phyloP scores from a whole-genome alignment of 2,797 vertebrate species.

The Spizella passerina region DNA sequence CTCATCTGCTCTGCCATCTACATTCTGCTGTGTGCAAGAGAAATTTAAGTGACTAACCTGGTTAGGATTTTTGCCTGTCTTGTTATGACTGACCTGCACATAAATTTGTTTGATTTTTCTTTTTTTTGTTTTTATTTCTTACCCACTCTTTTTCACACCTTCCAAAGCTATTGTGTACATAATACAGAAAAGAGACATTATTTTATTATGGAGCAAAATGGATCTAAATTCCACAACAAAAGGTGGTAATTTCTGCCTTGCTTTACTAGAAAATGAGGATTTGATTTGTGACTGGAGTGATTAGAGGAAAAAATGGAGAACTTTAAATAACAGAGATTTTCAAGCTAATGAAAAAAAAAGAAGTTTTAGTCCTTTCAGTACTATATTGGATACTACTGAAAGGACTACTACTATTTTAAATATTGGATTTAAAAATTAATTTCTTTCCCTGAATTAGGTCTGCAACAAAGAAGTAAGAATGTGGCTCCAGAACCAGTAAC shows the following conservation, averaged over 20 bases:
- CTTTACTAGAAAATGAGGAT: background rate
- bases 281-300: background rate
- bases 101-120: background rate
- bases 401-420: background rate
- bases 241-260: fast-evolving
- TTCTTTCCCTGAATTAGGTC: background rate
- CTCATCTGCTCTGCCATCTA: background rate
- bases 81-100: background rate
- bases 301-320: background rate
- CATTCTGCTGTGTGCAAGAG: background rate
- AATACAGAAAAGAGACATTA: background rate
- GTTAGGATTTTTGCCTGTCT: background rate
- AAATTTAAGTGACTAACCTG: background rate
- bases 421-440: background rate
- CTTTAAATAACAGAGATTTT: background rate
- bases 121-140: background rate
- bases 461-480: background rate
- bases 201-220: background rate
- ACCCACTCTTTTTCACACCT: fast-evolving
- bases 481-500: background rate
- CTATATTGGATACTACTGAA: background rate
- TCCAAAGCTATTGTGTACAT: background rate
- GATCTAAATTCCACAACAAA: background rate
- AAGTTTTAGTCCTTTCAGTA: background rate
- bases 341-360: background rate